Base-by-base conservation (phyloP, 2,888 invertebrate species). In the Trachelus troglodyta region DNA sequence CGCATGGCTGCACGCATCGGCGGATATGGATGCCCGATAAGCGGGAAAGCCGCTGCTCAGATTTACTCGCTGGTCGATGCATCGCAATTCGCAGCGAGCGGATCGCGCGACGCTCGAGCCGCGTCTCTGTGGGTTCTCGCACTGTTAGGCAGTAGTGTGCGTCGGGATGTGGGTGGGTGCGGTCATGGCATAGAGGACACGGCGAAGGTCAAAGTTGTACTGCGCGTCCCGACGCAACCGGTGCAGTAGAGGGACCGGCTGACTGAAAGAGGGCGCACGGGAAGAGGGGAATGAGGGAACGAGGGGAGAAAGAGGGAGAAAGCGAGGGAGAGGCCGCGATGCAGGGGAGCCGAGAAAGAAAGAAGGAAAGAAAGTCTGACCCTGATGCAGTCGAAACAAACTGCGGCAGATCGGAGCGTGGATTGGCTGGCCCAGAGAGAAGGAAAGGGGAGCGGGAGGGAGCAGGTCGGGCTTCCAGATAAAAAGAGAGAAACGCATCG, bases 131-230 rank as follows among this genome's bases (percentile, higher is more conserved):
- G 23, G 23, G 23, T 23, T 23, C 23, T 23, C 9, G 56, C 23
- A 23, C 23, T 56, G 56, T 56, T 9, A 56, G 56, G 56, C 56
- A 9, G n/a, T 12, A 33, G 34, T 34, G 30, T 34, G 71, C 80
- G 79, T 78, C 30, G 56, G 69, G 71, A 80, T 78, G 79, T 81
- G 84, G 83, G 85, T 86, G 84, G 85, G 87, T 84, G 85, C 82
- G 85, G 83, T 81, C 81, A 79, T 74, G 81, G 81, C 69, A 69
- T 78, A 81, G 84, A 85, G 83, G 85, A 85, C 83, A 83, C 80
- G 81, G 80, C 83, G 87, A 88, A 88, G 88, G 88, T 88, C 86
- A 86, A 83, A 84, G 79, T 79, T 78, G 83, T 84, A 86, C 82
- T 82, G 76, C 79, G 83, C 83, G 84, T 84, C 83, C 83, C 79